Base-by-base conservation (phyloP, 1,140 invertebrate genomes). In the Penaeus japonicus region DNA sequence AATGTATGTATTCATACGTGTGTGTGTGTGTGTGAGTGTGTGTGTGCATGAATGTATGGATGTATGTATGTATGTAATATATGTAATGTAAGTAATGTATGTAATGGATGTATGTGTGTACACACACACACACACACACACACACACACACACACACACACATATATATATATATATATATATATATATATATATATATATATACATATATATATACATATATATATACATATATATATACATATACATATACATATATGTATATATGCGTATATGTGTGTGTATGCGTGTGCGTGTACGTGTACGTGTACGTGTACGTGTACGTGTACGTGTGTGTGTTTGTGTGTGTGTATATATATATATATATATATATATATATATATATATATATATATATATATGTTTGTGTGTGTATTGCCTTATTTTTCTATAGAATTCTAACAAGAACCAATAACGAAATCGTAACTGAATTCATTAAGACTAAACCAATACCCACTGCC, bases 231-330 rank as follows among this genome's bases (percentile, higher is more conserved):
- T 65, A 65, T 65, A 65, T 65, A 65, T 65, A 65, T 65, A 65
- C 20, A 65, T 65, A 65, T 20, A 65, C 20, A 65, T 65, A 70
- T 70, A 18, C n/a, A 70, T 70, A 70, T 70, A 70, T 70, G n/a
- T 70, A 70, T 70, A 70, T n/a, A 70, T 70, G n/a, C n/a, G n/a
- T 70, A 70, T 70, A 70, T 70, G n/a, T 70, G n/a, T 70, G 22
- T 70, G 22, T 70, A n/a, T 70, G 1, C 5, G 22, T 70, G 22
- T 70, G 22, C n/a, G n/a, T 75, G n/a, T 75, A 35, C 24, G n/a
- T 75, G n/a, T 75, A 35, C 24, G n/a, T n/a, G 3, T 75, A 35
- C 24, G n/a, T 75, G n/a, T 75, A 35, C 24, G n/a, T 75, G n/a
- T 70, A 27, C 1, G 24, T 70, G 24, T 70, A 70, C 4, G 24